Percentiles rank a stretch among this genome's conserved stretches.
Conservation (phyloP, 1,140 invertebrate genomes). For the Ectropis grisescens region DNA sequence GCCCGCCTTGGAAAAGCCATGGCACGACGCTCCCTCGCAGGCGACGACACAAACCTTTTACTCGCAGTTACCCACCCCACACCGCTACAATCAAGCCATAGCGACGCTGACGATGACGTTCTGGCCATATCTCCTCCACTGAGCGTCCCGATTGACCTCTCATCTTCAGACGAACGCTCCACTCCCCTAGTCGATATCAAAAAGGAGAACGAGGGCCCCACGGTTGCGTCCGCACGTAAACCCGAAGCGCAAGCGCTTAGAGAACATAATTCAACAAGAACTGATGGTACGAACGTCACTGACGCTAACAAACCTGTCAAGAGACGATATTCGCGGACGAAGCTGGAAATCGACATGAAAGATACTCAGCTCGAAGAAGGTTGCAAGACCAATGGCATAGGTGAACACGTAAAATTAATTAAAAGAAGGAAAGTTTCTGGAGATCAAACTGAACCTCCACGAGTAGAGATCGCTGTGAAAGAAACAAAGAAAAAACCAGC, state of each 20-base stretch:
- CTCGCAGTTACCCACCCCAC: slow-evolving; percentile 13
- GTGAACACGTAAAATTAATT: slow-evolving; percentile 67
- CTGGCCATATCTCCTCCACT: slow-evolving; percentile 54
- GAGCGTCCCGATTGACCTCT: slow-evolving; percentile 55
- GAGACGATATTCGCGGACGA: slow-evolving; percentile 53
- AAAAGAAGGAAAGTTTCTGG: slow-evolving; percentile 71
- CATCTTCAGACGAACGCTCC: slow-evolving; percentile 58
- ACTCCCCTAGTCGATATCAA: slow-evolving; percentile 61
- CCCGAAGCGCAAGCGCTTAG: slow-evolving; percentile 51
- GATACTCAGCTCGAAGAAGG: slow-evolving; percentile 56
- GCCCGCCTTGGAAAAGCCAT: slow-evolving; percentile 79
- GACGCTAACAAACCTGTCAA: slow-evolving; percentile 46
- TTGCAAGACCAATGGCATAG: slow-evolving; percentile 64
- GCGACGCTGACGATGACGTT: slow-evolving; percentile 52
- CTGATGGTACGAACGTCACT: slow-evolving; percentile 21
- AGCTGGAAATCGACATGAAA: slow-evolving; percentile 63
- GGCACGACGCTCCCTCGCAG: slow-evolving; percentile 72
- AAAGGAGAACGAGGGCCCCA: slow-evolving; percentile 62
- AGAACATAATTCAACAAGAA: slow-evolving; percentile 48
- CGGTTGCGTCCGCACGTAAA: slow-evolving; percentile 35
- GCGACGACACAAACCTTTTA: slow-evolving; percentile 50
- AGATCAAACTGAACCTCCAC: slow-evolving; percentile 35
- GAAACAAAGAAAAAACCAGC: slow-evolving; percentile 42
- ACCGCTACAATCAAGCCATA: too few species aligned
- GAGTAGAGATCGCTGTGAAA: slow-evolving; percentile 44